Conservation (phyloP, 2,888 invertebrate species). For the Sepioteuthis lessoniana region DNA sequence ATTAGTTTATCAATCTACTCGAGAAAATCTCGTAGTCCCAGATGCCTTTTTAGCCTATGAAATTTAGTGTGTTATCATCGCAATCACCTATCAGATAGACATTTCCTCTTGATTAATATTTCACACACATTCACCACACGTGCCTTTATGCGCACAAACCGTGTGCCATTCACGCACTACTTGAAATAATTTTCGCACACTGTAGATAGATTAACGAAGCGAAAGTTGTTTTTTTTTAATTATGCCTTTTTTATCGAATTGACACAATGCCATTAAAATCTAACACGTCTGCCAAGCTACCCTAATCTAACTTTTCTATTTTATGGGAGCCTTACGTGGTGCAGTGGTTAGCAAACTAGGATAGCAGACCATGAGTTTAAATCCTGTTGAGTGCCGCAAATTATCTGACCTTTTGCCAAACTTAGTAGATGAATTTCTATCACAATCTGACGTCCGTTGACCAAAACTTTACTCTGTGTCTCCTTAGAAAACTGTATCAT, state of each 20-base stretch:
- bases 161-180: slow-evolving; percentile 14
- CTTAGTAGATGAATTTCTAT: no score
- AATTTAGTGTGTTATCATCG: not conserved
- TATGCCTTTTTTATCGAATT: not conserved
- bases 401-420: no score
- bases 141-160: not conserved
- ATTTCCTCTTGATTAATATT: not conserved
- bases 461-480: no score
- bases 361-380: no score
- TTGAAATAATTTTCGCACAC: not conserved
- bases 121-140: not conserved
- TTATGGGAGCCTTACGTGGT: no score
- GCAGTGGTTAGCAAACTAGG: no score
- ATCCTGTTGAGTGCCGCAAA: no score
- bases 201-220: not conserved
- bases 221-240: not conserved
- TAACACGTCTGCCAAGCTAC: no score
- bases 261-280: not conserved
- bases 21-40: not conserved
- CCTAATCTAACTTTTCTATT: not conserved
- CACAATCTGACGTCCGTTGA: no score
- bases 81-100: not conserved
- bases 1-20: slow-evolving; percentile 7
- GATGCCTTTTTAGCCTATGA: not conserved
- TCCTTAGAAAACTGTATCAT: no score